These are phyloP conservation scores for Heliconius hermathena DNA, from an alignment of 1,140 invertebrate species.

Conservation along the genomic window DNA sequence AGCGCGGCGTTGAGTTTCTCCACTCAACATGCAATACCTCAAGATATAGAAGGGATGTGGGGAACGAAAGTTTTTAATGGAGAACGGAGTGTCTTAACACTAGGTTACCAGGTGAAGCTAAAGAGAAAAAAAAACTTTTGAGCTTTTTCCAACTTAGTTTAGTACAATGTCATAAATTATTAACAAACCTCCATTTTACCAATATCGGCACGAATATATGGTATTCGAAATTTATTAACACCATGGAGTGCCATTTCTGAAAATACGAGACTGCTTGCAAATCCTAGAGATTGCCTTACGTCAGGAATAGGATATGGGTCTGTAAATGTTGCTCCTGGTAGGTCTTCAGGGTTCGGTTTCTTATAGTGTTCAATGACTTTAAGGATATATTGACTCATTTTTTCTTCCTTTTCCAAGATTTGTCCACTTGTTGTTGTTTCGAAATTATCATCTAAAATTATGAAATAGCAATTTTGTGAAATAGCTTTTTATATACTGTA, in stretches of 20 bases:
- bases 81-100: too few species aligned
- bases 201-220: slow-evolving; percentile 65
- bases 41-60: too few species aligned
- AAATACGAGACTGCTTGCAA: slow-evolving; percentile 85
- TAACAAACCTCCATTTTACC: slow-evolving; percentile 63
- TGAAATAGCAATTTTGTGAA: slow-evolving; percentile 26
- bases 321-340: slow-evolving; percentile 88
- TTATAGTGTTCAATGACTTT: slow-evolving; percentile 90
- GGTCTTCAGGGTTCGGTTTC: slow-evolving; percentile 86
- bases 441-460: slow-evolving; percentile 27
- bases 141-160: neutral
- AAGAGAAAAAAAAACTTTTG: too few species aligned
- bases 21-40: too few species aligned
- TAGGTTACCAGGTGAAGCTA: too few species aligned
- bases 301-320: slow-evolving; percentile 90
- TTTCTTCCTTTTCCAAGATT: slow-evolving; percentile 82
- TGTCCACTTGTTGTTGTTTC: slow-evolving; percentile 40
- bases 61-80: too few species aligned
- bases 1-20: neutral
- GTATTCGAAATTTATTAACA: slow-evolving; percentile 88
- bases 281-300: slow-evolving; percentile 86
- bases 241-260: slow-evolving; percentile 87
- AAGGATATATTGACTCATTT: slow-evolving; percentile 86
- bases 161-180: neutral
- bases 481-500: neutral